phyloP scores from a whole-genome alignment of 2,113 vertebrate species.

The Numenius arquata region DNA sequence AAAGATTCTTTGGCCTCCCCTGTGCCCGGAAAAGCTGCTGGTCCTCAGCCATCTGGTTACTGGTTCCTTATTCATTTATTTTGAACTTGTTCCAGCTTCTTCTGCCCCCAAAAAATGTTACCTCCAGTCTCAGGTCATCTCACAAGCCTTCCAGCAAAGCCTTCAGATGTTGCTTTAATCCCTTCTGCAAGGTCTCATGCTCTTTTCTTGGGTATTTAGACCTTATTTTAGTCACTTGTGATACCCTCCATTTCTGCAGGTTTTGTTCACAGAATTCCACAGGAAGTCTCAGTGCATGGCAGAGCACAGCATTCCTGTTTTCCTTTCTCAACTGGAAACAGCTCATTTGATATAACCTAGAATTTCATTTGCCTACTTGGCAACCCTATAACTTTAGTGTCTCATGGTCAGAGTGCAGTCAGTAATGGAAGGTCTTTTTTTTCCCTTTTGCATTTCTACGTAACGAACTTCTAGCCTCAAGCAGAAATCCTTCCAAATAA shows the following conservation, averaged over 20 bases:
- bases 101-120: slow-evolving; percentile 46
- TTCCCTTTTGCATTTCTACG: background rate
- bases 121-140: slow-evolving; percentile 53
- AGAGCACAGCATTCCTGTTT: slow-evolving; percentile 43
- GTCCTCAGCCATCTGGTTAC: slow-evolving; percentile 64
- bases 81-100: slow-evolving; percentile 53
- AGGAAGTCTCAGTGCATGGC: slow-evolving; percentile 55
- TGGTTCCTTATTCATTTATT: slow-evolving; percentile 63
- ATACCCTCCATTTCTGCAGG: slow-evolving; percentile 42
- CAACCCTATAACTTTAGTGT: background rate
- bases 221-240: slow-evolving; percentile 41
- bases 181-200: slow-evolving; percentile 45
- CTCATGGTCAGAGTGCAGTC: background rate
- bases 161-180: slow-evolving; percentile 61
- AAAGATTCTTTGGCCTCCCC: slow-evolving; percentile 63
- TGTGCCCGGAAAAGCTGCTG: slow-evolving; percentile 65
- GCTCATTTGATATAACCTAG: slow-evolving; percentile 33
- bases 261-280: slow-evolving; percentile 55
- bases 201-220: slow-evolving; percentile 37
- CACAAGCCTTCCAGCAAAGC: slow-evolving; percentile 48
- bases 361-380: slow-evolving; percentile 31
- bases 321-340: slow-evolving; percentile 37
- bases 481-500: background rate
- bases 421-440: background rate
- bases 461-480: background rate